Evolutionary conservation across 2,797 vertebrate genomes (phyloP).

Genomic region (Erpetoichthys calabaricus): DNA sequence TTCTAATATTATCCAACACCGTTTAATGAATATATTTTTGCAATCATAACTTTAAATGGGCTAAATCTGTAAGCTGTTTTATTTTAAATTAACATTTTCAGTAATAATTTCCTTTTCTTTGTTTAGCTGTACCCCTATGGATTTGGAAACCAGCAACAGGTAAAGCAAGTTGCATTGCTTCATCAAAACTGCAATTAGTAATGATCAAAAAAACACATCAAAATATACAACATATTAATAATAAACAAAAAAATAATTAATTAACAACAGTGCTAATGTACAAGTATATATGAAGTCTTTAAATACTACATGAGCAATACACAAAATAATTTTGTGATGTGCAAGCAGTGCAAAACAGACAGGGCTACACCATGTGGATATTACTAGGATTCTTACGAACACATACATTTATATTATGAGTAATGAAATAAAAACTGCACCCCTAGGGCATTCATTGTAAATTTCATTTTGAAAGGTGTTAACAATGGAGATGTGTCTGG

Average conservation of each 20-base stretch:
- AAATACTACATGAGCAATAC: no score
- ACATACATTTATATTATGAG: no score
- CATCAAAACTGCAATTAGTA: not conserved
- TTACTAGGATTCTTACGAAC: no score
- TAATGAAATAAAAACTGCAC: no score
- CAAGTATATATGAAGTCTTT: not conserved
- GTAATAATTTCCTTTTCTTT: not conserved
- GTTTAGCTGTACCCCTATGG: slow-evolving; percentile 10
- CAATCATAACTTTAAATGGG: no score
- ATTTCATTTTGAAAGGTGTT: no score
- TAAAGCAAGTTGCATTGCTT: slow-evolving; percentile 5
- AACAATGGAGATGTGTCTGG: no score
- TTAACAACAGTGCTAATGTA: not conserved
- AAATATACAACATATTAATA: not conserved
- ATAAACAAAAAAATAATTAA: not conserved
- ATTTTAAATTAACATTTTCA: not conserved
- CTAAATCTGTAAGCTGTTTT: not conserved
- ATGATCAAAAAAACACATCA: slow-evolving; percentile 1
- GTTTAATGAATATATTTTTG: not conserved
- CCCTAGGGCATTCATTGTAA: no score
- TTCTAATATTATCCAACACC: not conserved
- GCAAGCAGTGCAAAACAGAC: no score
- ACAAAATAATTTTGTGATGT: no score
- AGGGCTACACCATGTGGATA: no score
- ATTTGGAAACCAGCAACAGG: slow-evolving; percentile 6